Conservation (phyloP, 1,140 invertebrate genomes). For the Condylostylus longicornis region DNA sequence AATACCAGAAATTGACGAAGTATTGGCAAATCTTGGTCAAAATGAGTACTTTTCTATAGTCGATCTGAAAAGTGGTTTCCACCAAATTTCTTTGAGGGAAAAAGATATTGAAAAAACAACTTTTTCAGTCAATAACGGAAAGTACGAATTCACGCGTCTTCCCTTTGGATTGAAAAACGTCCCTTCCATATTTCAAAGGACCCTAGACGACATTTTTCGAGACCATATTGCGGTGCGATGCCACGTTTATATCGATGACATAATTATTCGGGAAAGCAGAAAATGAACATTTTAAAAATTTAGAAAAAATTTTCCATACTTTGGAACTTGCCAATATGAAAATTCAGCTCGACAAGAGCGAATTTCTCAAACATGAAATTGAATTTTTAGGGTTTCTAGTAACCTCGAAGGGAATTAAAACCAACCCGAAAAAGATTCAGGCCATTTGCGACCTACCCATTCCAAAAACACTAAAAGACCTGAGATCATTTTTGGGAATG, state of each 20-base stretch:
- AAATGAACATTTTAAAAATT: slow-evolving; percentile 6
- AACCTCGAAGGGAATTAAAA: slow-evolving; percentile 11
- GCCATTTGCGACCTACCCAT: slow-evolving; percentile 11
- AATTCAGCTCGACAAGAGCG: slow-evolving; percentile 16
- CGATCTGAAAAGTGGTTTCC: slow-evolving; percentile 1
- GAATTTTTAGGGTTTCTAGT: slow-evolving; percentile 18
- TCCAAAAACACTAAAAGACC: slow-evolving; percentile 16
- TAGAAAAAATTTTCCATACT: slow-evolving; percentile 13
- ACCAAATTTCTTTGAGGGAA: too few species aligned
- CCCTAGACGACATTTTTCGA: slow-evolving; percentile 32
- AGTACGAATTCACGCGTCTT: slow-evolving; percentile 25
- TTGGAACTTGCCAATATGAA: slow-evolving; percentile 12
- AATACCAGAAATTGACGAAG: slow-evolving; percentile 34
- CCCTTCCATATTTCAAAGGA: slow-evolving; percentile 31
- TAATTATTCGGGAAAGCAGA: slow-evolving; percentile 7
- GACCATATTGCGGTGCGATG: too few species aligned
- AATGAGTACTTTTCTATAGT: slow-evolving; percentile 4
- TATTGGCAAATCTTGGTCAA: slow-evolving; percentile 29
- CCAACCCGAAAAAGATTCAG: slow-evolving; percentile 12
- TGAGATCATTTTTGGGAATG: slow-evolving; percentile 18
- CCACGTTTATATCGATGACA: too few species aligned
- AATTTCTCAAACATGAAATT: slow-evolving; percentile 12
- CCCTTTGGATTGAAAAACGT: slow-evolving; percentile 32
- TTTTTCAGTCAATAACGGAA: slow-evolving; percentile 22
- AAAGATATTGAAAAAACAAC: slow-evolving; percentile 27